Percentiles rank a stretch among this genome's conserved stretches.
Evolutionary conservation across 53 echinoderm and acorn worm species (phyloP).

Genomic region (Luidia sarsii): DNA sequence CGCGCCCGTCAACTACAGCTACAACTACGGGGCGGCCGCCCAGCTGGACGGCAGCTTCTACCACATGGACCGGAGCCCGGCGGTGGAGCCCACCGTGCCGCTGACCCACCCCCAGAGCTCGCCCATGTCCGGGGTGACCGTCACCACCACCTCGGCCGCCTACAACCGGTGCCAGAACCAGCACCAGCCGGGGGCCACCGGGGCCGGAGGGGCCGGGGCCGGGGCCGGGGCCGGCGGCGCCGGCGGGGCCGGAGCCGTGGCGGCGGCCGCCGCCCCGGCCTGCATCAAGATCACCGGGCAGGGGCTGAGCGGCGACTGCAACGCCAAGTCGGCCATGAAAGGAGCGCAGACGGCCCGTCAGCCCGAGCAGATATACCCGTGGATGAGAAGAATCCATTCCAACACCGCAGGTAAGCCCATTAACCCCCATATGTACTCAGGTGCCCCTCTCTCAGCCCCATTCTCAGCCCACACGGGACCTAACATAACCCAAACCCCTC

Average conservation of each 20-base stretch:
- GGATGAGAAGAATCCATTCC: slow-evolving; percentile 96
- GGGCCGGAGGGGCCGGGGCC: slow-evolving; percentile 19
- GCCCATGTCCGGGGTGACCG: slow-evolving; percentile 54
- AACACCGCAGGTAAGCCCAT: slow-evolving; percentile 77
- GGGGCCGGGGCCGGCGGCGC: slow-evolving; percentile 41
- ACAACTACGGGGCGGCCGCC: slow-evolving; percentile 50
- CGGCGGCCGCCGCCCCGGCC: slow-evolving; percentile 25
- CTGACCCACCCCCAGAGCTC: slow-evolving; percentile 49
- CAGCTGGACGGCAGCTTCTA: slow-evolving; percentile 71
- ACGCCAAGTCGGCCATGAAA: slow-evolving; percentile 63
- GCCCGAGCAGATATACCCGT: slow-evolving; percentile 94
- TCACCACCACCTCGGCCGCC: slow-evolving; percentile 52
- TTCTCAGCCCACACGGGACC: too few species aligned
- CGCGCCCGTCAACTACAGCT: slow-evolving; percentile 68
- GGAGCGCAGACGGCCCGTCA: slow-evolving; percentile 59
- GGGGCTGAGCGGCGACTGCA: slow-evolving; percentile 49
- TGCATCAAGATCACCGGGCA: slow-evolving; percentile 49
- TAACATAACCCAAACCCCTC: too few species aligned
- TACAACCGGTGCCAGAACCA: slow-evolving; percentile 44
- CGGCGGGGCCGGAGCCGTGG: slow-evolving; percentile 30
- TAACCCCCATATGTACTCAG: too few species aligned
- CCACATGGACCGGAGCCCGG: slow-evolving; percentile 60
- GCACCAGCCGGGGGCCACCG: slow-evolving; percentile 12
- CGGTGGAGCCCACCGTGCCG: slow-evolving; percentile 57
- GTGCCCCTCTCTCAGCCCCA: too few species aligned